These are phyloP conservation scores for Takifugu bimaculatus DNA, from an alignment of 2,113 vertebrate genomes.

Conservation along the genomic window DNA sequence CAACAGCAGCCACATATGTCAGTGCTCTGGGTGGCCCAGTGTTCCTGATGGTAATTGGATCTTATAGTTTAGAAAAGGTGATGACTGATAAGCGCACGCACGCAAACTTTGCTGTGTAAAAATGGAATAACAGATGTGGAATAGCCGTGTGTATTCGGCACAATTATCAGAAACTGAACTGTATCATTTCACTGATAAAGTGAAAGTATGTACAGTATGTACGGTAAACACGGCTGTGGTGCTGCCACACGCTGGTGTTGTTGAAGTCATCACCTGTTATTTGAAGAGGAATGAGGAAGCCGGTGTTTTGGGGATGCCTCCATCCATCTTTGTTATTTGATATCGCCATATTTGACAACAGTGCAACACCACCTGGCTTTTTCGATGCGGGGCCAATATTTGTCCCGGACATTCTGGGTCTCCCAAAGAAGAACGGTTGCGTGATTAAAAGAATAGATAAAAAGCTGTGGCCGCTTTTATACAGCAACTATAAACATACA, in stretches of 20 bases:
- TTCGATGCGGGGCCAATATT: slow-evolving; percentile 29
- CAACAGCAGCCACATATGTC: slow-evolving; percentile 64
- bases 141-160: too few relatives aligned
- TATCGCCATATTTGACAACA: slow-evolving; percentile 57
- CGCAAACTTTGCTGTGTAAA: background rate
- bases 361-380: slow-evolving; percentile 48
- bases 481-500: background rate
- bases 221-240: slow-evolving; percentile 5
- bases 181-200: slow-evolving; percentile 15
- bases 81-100: slow-evolving; percentile 59
- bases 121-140: background rate
- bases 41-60: slow-evolving; percentile 75
- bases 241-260: slow-evolving; percentile 29
- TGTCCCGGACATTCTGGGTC: slow-evolving; percentile 6
- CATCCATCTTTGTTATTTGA: slow-evolving; percentile 59
- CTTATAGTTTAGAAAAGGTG: slow-evolving; percentile 67
- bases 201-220: slow-evolving; percentile 31
- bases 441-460: slow-evolving; percentile 16
- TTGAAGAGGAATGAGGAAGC: slow-evolving; percentile 48
- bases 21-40: slow-evolving; percentile 70
- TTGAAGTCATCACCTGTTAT: slow-evolving; percentile 21
- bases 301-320: slow-evolving; percentile 57
- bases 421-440: slow-evolving; percentile 6
- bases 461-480: background rate
- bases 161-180: too few relatives aligned